phyloP scores from a whole-genome alignment of 1,140 invertebrate genomes.

The Eulimnadia texana region DNA sequence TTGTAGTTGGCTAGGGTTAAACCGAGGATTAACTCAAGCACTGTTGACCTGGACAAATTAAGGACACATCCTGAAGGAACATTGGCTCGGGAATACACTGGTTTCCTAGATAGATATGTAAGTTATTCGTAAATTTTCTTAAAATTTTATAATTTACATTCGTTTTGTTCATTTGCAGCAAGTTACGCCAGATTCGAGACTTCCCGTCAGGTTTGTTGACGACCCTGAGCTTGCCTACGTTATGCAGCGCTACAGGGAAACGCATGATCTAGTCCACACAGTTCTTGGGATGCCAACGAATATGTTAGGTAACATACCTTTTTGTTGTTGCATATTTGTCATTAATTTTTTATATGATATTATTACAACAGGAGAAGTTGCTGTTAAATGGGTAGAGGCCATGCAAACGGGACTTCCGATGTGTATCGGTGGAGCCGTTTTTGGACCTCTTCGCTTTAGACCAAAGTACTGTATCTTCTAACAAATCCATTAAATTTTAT shows the following conservation, averaged over 20 bases:
- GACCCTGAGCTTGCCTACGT: conserved; percentile 85
- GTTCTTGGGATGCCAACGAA: conserved; percentile 84
- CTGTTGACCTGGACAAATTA: conserved; percentile 60
- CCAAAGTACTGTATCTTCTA: conserved; percentile 45
- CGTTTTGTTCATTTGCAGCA: conserved; percentile 37
- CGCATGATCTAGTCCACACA: conserved; percentile 88
- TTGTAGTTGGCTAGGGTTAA: conserved; percentile 36
- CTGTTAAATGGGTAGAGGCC: conserved; percentile 94
- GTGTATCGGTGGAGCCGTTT: conserved; percentile 72
- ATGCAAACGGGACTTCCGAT: conserved; percentile 79
- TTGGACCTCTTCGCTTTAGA: conserved; percentile 63
- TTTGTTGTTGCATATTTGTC: neutral
- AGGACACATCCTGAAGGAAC: conserved; percentile 56
- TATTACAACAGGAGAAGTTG: conserved; percentile 53
- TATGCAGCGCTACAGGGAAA: conserved; percentile 91
- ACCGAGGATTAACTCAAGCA: conserved; percentile 72
- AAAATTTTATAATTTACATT: neutral
- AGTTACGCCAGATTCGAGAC: conserved; percentile 82
- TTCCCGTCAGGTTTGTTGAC: conserved; percentile 77
- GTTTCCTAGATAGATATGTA: conserved; percentile 66
- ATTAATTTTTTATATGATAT: conserved; percentile 17
- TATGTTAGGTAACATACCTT: conserved; percentile 54
- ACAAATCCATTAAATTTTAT: neutral
- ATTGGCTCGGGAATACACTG: conserved; percentile 65
- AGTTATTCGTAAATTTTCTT: no score